Percentiles rank a stretch among this genome's conserved stretches.
Conservation (phyloP, 2,113 vertebrate species). For the Lampris incognitus region DNA sequence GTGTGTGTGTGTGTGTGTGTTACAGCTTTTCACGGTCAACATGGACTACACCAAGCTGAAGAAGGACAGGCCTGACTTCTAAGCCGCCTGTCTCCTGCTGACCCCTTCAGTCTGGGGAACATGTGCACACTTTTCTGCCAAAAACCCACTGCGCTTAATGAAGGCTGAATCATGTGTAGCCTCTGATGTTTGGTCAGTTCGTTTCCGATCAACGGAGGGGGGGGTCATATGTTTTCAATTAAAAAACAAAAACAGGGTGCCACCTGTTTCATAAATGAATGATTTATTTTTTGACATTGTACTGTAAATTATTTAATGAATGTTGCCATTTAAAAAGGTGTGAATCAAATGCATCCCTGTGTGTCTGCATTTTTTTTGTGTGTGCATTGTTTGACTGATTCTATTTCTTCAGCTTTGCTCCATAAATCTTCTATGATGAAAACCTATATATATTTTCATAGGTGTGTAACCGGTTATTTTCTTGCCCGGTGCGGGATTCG, state of each 20-base stretch:
- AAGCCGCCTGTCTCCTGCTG: slow-evolving; percentile 44
- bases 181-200: not conserved
- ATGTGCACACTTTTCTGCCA: slow-evolving; percentile 57
- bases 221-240: slow-evolving; percentile 34
- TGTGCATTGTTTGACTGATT: not conserved
- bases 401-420: no score
- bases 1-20: slow-evolving; percentile 20
- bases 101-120: slow-evolving; percentile 2
- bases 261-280: slow-evolving; percentile 57
- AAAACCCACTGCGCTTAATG: slow-evolving; percentile 28
- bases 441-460: no score
- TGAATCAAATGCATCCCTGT: slow-evolving; percentile 5
- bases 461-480: no score
- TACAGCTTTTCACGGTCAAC: slow-evolving; percentile 87
- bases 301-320: slow-evolving; percentile 58
- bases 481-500: no score
- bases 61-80: slow-evolving; percentile 95
- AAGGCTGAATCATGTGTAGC: slow-evolving; percentile 9
- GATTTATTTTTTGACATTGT: slow-evolving; percentile 40
- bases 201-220: slow-evolving; percentile 29
- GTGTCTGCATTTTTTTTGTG: not conserved
- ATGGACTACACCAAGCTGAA: slow-evolving; percentile 93
- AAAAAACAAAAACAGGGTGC: slow-evolving; percentile 57
- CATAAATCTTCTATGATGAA: no score
- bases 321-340: slow-evolving; percentile 51